Percentiles rank a stretch among this genome's conserved stretches.
Conservation (phyloP, 2,888 invertebrate species). For the Aquatica leii region DNA sequence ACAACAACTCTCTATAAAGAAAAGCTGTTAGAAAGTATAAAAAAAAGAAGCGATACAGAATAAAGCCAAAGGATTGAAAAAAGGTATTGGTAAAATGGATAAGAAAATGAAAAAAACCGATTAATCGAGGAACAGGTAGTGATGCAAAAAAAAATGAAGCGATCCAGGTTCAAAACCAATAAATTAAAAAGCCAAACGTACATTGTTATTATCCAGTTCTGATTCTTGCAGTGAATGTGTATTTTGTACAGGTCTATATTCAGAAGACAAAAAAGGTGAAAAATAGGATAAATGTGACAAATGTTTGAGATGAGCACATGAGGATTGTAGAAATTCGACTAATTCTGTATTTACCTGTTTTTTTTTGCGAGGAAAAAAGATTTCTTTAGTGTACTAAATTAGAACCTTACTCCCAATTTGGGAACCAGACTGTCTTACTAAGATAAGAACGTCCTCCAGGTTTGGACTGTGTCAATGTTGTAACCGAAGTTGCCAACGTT, state of each 20-base stretch:
- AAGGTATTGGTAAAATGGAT: neutral
- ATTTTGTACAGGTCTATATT: constrained; percentile 9
- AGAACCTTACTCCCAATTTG: neutral
- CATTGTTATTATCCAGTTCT: neutral
- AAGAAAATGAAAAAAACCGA: neutral
- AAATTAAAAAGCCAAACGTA: neutral
- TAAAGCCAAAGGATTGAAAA: neutral
- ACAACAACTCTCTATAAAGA: constrained; percentile 2
- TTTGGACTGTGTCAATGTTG: too few species aligned
- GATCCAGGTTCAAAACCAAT: neutral
- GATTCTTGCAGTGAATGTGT: constrained; percentile 7
- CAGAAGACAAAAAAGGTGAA: too few species aligned
- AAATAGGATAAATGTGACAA: too few species aligned
- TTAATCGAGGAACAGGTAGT: neutral
- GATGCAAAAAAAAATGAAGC: neutral
- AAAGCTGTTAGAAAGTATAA: neutral
- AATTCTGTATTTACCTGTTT: constrained; percentile 3
- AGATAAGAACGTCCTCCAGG: too few species aligned
- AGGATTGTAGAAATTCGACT: neutral
- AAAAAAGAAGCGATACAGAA: constrained; percentile 1
- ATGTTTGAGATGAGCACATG: neutral
- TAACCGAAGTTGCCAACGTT: too few species aligned
- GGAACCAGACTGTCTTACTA: neutral
- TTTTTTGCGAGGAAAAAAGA: neutral
- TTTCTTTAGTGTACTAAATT: neutral